Percentiles rank a stretch among this genome's conserved stretches.
phyloP scores from a whole-genome alignment of 1,140 invertebrate genomes.

The Zaprionus africanus region DNA sequence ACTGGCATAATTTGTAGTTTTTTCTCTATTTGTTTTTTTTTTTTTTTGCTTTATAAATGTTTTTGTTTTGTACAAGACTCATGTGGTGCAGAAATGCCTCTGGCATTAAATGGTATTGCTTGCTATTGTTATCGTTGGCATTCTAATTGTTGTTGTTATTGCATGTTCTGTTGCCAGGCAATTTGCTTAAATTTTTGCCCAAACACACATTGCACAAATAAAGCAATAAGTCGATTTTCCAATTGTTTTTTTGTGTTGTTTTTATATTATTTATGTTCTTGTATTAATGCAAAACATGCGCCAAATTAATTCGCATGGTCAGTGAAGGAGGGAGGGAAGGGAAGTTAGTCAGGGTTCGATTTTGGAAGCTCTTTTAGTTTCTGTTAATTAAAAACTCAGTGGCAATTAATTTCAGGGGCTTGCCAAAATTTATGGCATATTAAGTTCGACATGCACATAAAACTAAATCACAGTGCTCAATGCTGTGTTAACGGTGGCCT shows the following conservation, averaged over 20 bases:
- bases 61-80: constrained; percentile 38
- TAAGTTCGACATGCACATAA: constrained; percentile 26
- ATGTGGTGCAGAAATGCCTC: constrained; percentile 35
- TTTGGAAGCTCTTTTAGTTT: constrained; percentile 63
- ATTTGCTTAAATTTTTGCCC: constrained; percentile 52
- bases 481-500: constrained; percentile 6
- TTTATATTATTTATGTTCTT: constrained; percentile 69
- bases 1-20: constrained; percentile 23
- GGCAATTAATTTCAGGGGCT: constrained; percentile 64
- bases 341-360: constrained; percentile 40
- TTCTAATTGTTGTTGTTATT: constrained; percentile 22
- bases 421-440: constrained; percentile 58
- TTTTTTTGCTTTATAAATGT: constrained; percentile 22
- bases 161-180: constrained; percentile 33
- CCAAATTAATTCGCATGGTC: constrained; percentile 40
- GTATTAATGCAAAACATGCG: constrained; percentile 69
- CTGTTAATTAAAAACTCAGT: constrained; percentile 78
- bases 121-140: constrained; percentile 12
- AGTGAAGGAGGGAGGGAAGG: background rate
- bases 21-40: constrained; percentile 12
- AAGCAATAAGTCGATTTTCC: constrained; percentile 62
- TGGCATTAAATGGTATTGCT: constrained; percentile 1
- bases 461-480: constrained; percentile 40
- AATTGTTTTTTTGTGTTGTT: constrained; percentile 14
- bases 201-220: constrained; percentile 54